Base-by-base conservation (phyloP, 2,797 vertebrate species). In the Micrastur ruficollis region DNA sequence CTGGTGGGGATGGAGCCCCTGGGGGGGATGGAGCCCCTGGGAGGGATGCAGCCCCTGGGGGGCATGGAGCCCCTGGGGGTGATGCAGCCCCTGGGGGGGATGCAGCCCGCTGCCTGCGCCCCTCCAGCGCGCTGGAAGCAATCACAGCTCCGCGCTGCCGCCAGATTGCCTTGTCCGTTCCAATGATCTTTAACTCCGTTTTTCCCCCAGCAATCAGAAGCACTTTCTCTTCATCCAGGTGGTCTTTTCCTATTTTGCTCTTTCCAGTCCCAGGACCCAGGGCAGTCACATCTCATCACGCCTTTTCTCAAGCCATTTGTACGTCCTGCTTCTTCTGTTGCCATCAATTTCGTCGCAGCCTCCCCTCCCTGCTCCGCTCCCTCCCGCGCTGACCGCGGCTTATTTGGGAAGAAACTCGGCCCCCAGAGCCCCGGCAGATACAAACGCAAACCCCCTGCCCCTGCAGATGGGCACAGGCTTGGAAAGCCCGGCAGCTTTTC, bases 161-260 rank as follows among this genome's bases (percentile, higher is more conserved):
- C 83, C 95, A 96, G 96, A 96, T 97, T 97, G 94, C 93, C 95
- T 63, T 97, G 97, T 96, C 95, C 86, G 3, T 96, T 97, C 91
- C 92, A 89, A 96, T 96, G 92, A 97, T 87, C 92, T 78, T 95
- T 95, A 95, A 91, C 75, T 95, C 83, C 38, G 9, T 5, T 89
- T 94, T 84, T 40, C 68, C 75, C 80, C 4, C 3, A 78, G 95
- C 95, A 93, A 96, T 97, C 97, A 97, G 88, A 74, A 91, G 84
- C 85, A 14, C 58, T 94, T 96, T 96, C 96, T 89, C 95, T 21
- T 97, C 36, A n/a, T 89, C 95, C 86, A 50, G 95, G 89, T 76
- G 95, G 86, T 95, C 91, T 87, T 92, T 96, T 95, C 93, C 94
- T 86, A 94, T 96, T 91, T 91, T 1, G 18, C 67, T 86, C 91